These are phyloP conservation scores for Aptenodytes forsteri DNA, from an alignment of 2,113 vertebrate species.

Conservation along the genomic window DNA sequence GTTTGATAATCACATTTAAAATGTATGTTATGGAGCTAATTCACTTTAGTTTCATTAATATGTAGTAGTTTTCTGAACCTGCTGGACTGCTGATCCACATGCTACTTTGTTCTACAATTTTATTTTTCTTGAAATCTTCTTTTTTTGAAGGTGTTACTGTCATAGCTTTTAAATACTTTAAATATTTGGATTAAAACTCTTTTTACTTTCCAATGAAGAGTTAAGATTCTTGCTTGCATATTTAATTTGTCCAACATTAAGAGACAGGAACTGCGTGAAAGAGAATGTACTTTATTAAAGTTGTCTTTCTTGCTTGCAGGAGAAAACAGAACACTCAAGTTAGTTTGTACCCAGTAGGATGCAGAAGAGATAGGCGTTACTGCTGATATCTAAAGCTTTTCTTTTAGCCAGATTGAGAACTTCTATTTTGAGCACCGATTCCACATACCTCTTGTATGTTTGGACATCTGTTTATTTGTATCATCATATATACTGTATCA, in stretches of 20 bases:
- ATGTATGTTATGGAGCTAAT: background rate
- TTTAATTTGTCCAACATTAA: background rate
- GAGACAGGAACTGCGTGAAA: background rate
- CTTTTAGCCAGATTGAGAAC: background rate
- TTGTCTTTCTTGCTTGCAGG: background rate
- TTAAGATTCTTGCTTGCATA: background rate
- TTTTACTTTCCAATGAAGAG: background rate
- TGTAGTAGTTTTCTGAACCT: background rate
- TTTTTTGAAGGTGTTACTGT: background rate
- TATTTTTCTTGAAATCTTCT: background rate
- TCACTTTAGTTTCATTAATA: background rate
- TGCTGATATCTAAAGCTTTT: background rate
- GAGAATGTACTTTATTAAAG: background rate
- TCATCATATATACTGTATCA: background rate
- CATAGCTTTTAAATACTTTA: background rate
- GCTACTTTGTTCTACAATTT: background rate
- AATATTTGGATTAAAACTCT: background rate
- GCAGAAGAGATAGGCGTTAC: background rate
- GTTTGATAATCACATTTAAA: background rate
- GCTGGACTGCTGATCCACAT: background rate
- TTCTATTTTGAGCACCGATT: background rate
- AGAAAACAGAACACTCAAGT: background rate
- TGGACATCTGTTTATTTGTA: background rate
- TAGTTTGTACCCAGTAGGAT: background rate
- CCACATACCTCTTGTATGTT: background rate